Percentiles rank a stretch among this genome's conserved stretches.
Conservation (phyloP, 2,888 invertebrate species). For the Pandemis corylana region DNA sequence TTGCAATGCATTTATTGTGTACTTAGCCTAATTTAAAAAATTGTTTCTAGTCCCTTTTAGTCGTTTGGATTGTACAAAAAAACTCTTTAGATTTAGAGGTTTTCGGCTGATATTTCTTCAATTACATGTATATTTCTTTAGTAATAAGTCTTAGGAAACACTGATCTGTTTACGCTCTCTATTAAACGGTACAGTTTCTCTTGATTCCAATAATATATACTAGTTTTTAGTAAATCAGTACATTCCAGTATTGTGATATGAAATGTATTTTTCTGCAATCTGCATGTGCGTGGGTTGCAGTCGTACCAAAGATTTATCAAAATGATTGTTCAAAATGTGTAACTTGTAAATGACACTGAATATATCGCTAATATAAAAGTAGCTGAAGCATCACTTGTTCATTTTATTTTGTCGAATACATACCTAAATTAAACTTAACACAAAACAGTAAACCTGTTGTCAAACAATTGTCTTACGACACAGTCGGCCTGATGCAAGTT, state of each 20-base stretch:
- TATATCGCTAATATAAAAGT: conserved; percentile 58
- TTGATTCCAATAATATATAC: conserved; percentile 11
- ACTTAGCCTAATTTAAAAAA: conserved; percentile 32
- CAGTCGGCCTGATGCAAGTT: no score
- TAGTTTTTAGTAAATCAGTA: conserved; percentile 43
- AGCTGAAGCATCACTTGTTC: conserved; percentile 58
- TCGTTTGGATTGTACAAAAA: conserved; percentile 11
- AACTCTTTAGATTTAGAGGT: conserved; percentile 28
- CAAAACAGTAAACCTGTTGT: neutral
- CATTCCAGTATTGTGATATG: conserved; percentile 42
- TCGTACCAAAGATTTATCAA: conserved; percentile 53
- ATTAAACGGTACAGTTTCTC: neutral
- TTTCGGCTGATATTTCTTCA: conserved; percentile 8
- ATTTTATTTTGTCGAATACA: conserved; percentile 48
- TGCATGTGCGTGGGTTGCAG: conserved; percentile 43
- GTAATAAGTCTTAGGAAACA: conserved; percentile 18
- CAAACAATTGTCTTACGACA: no score
- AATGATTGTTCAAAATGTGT: conserved; percentile 45
- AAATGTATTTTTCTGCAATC: conserved; percentile 21
- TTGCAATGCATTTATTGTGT: conserved; percentile 34
- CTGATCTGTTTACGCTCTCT: conserved; percentile 31
- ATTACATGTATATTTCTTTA: conserved; percentile 26
- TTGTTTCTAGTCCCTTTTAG: conserved; percentile 38
- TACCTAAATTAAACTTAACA: neutral
- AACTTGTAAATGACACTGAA: conserved; percentile 47